phyloP scores from a whole-genome alignment of 2,113 vertebrate species.

The Grammomys surdaster region DNA sequence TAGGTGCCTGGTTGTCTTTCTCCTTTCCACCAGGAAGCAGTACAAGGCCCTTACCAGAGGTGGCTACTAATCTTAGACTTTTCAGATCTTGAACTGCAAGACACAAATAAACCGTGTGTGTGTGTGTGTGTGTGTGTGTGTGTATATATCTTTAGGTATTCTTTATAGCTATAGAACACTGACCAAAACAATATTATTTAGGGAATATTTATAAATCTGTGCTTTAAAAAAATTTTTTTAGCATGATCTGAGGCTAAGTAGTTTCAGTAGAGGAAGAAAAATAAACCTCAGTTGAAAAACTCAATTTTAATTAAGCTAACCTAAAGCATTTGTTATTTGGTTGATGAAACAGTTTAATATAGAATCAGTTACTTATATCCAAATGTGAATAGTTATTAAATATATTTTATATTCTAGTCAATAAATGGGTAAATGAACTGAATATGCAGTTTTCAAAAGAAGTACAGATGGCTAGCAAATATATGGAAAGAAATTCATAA shows the following conservation, averaged over 20 bases:
- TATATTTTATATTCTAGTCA: not conserved
- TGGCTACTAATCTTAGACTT: not conserved
- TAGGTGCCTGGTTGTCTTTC: not conserved
- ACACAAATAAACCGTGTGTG: not conserved
- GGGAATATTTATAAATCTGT: not conserved
- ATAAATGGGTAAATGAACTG: not conserved
- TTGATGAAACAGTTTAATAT: slow-evolving; percentile 12
- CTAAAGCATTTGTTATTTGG: slow-evolving; percentile 26
- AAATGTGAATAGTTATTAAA: slow-evolving; percentile 1
- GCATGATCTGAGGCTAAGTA: not conserved
- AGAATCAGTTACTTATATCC: slow-evolving; percentile 26
- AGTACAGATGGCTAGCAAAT: too few species aligned
- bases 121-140: too few species aligned
- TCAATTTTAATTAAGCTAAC: slow-evolving; percentile 30
- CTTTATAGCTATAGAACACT: not conserved
- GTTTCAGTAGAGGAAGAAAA: slow-evolving; percentile 12
- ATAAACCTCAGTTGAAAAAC: slow-evolving; percentile 41
- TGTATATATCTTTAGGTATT: not conserved
- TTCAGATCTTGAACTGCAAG: not conserved
- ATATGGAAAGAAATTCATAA: not conserved
- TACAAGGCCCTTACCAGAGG: not conserved
- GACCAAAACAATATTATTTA: not conserved
- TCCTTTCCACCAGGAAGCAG: not conserved
- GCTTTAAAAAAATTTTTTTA: not conserved
- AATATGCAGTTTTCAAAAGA: not conserved